These are phyloP conservation scores for Drosophila mauritiana DNA, from an alignment of 1,140 invertebrate species.

Conservation along the genomic window DNA sequence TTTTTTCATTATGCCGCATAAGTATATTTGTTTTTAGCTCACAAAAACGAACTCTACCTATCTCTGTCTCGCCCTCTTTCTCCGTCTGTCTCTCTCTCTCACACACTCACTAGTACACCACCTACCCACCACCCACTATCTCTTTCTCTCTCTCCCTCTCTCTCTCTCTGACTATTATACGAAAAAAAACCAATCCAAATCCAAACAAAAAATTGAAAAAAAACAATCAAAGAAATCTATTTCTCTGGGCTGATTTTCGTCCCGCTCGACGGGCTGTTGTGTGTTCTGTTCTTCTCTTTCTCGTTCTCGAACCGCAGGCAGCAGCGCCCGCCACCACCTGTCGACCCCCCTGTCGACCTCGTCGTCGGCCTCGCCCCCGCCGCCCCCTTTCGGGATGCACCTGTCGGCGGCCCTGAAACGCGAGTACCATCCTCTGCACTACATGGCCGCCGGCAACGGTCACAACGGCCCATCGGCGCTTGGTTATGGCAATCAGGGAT, in stretches of 20 bases:
- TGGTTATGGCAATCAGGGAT: constrained; percentile 49
- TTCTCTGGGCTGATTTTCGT: constrained; percentile 85
- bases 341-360: constrained; percentile 81
- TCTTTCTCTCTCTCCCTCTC: constrained; percentile 33
- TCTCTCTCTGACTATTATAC: constrained; percentile 56
- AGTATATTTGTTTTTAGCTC: constrained; percentile 61
- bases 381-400: constrained; percentile 75
- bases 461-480: constrained; percentile 61
- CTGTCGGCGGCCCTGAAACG: constrained; percentile 76
- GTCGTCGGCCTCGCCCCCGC: constrained; percentile 76
- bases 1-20: constrained; percentile 54
- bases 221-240: constrained; percentile 66
- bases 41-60: constrained; percentile 44
- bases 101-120: constrained; percentile 50
- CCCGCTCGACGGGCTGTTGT: constrained; percentile 83
- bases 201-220: constrained; percentile 27
- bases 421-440: constrained; percentile 74
- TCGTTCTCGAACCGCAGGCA: constrained; percentile 83
- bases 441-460: constrained; percentile 69
- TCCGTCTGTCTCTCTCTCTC: constrained; percentile 28
- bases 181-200: constrained; percentile 30
- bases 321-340: constrained; percentile 77
- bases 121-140: constrained; percentile 18
- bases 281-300: constrained; percentile 84
- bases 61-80: constrained; percentile 38